Conservation (phyloP, 1,140 invertebrate species). For the Drosophila equinoxialis region DNA sequence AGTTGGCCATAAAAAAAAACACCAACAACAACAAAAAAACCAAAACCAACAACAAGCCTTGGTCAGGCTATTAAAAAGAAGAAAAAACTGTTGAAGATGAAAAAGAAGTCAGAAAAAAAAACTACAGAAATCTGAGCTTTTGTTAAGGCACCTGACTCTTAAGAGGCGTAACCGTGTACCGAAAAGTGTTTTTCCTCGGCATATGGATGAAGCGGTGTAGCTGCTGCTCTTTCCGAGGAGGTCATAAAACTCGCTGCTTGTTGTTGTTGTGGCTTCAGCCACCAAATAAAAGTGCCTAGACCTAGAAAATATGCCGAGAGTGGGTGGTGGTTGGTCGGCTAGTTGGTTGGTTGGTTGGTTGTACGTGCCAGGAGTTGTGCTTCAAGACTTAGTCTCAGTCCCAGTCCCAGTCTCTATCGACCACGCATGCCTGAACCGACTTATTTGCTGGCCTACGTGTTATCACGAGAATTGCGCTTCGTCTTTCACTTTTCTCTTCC, state of each 20-base stretch:
- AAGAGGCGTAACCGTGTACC: constrained; percentile 57
- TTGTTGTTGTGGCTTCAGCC: constrained; percentile 51
- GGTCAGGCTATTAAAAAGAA: constrained; percentile 39
- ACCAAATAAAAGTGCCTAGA: constrained; percentile 63
- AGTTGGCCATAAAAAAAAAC: constrained; percentile 57
- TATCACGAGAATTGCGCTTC: constrained; percentile 61
- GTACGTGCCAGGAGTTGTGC: constrained; percentile 31
- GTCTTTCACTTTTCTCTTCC: constrained; percentile 57
- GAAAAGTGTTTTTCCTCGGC: constrained; percentile 35
- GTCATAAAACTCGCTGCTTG: constrained; percentile 64
- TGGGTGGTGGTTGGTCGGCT: constrained; percentile 61
- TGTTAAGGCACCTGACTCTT: constrained; percentile 68
- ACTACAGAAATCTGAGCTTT: constrained; percentile 64
- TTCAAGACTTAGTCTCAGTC: background rate
- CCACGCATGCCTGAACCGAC: constrained; percentile 62
- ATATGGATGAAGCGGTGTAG: background rate
- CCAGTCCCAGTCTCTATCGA: constrained; percentile 14
- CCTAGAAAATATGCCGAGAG: constrained; percentile 47
- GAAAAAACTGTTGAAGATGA: constrained; percentile 13
- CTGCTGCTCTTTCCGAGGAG: constrained; percentile 46
- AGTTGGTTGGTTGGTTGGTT: constrained; percentile 25
- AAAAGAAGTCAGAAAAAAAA: constrained; percentile 29
- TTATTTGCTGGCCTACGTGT: constrained; percentile 70
- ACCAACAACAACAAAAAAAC: constrained; percentile 29
- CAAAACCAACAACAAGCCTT: constrained; percentile 54